A percentile compares a stretch with the other conserved stretches of the same genome.
phyloP scores from a whole-genome alignment of 2,888 invertebrate species.

The Pardosa pseudoannulata region DNA sequence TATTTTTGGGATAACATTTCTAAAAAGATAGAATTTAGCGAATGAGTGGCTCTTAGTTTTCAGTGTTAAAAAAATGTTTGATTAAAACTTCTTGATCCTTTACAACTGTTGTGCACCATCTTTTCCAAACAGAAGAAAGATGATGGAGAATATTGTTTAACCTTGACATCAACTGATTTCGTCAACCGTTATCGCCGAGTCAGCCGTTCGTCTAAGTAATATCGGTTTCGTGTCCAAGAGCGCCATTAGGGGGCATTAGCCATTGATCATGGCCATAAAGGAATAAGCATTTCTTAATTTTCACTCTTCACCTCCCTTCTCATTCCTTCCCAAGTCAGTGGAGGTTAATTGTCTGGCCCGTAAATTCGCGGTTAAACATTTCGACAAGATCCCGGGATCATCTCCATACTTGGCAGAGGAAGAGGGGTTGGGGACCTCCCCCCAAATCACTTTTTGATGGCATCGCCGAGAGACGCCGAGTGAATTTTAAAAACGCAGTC shows the following conservation, averaged over 20 bases:
- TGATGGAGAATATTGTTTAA: too few relatives aligned
- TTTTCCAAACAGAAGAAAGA: too few relatives aligned
- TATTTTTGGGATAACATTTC: too few relatives aligned
- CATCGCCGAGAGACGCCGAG: background rate
- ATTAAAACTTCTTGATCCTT: too few relatives aligned
- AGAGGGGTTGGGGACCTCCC: background rate
- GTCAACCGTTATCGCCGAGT: too few relatives aligned
- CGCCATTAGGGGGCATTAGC: background rate
- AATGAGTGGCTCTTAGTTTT: too few relatives aligned
- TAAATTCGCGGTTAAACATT: background rate
- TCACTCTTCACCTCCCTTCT: background rate
- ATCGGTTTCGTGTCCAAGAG: background rate
- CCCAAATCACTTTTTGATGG: constrained; percentile 61
- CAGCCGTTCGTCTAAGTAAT: too few relatives aligned
- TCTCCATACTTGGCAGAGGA: background rate
- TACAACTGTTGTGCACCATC: too few relatives aligned
- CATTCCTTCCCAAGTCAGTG: background rate
- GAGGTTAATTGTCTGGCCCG: background rate
- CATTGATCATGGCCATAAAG: background rate
- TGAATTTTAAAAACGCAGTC: background rate
- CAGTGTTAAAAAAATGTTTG: too few relatives aligned
- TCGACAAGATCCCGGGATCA: constrained; percentile 7
- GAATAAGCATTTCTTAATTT: background rate
- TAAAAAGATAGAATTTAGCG: too few relatives aligned
- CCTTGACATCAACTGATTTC: too few relatives aligned